Evolutionary conservation across 2,113 vertebrate species (phyloP).

Genomic region (Turnix velox): DNA sequence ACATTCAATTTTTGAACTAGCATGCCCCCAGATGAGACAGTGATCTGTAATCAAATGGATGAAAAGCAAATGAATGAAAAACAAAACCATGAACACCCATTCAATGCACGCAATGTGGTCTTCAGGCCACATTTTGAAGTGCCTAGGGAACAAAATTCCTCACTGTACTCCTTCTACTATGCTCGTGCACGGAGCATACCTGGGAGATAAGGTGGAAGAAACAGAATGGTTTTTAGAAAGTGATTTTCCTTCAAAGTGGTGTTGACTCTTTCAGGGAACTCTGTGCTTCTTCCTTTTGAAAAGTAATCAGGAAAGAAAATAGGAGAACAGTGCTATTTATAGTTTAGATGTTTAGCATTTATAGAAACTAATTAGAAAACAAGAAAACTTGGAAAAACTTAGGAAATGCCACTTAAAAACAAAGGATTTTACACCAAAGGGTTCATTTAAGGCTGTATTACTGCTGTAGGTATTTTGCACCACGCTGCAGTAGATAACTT

Average conservation of each 20-base stretch:
- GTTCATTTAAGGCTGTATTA: background rate
- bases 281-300: background rate
- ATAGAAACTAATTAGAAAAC: background rate
- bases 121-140: background rate
- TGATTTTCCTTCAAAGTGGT: background rate
- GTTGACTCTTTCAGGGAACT: background rate
- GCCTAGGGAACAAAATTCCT: background rate
- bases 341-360: background rate
- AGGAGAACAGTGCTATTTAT: background rate
- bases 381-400: background rate
- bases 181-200: background rate
- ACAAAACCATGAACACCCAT: constrained; percentile 58
- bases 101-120: background rate
- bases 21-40: constrained; percentile 87
- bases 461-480: background rate
- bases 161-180: background rate
- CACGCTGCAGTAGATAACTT: background rate
- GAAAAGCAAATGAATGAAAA: background rate
- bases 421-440: background rate
- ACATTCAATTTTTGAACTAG: constrained; percentile 83
- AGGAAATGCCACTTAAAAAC: background rate
- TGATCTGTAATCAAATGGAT: constrained; percentile 72
- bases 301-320: background rate
- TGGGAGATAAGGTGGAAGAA: background rate
- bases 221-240: background rate